Evolutionary conservation across 1,140 invertebrate genomes (phyloP), one percentile per base, ranked within the genome.

Genomic region (Ips typographus): DNA sequence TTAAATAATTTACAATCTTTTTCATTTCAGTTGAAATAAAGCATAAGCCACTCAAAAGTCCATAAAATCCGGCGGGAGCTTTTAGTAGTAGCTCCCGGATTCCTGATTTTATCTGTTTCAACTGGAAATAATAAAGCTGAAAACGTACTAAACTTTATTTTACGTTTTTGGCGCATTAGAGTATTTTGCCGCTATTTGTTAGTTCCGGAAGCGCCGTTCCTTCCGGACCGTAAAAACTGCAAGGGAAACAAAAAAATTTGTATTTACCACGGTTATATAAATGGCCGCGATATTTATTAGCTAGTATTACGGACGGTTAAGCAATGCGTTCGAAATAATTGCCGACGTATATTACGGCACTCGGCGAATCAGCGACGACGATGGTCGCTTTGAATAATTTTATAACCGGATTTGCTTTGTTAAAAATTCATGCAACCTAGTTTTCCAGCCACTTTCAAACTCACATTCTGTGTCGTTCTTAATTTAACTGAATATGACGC

Each of bases 181-280:
- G 38, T 40, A 64, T 64, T 64, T 64, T 64, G 61, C 61, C 47
- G 61, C 47, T 52, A 52, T 64, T 64, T 64, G 61, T 52, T 63
- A 39, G 61, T 63, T 63, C 61, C 61, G 61, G 61, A 63, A 51
- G 47, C 61, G 40, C 40, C 41, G 61, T 63, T 63, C n/a, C 61
- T 63, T 63, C 61, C 61, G 61, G 61, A 63, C 61, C 47, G 61
- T 63, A 63, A 63, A 63, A 63, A 63, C 38, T 52, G 47, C 44
- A 38, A 22, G 38, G 41, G n/a, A 61, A 4, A 36, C 43, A 22
- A 63, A 63, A 63, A 63, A 63, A 52, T 52, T 63, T 63, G 52
- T 63, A 63, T 61, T 61, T 61, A 49, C 44, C 44, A 22, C 7
- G 22, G 22, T 49, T 8, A 49, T 57, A 57, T 57, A 40, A 40